Conservation (phyloP, 2,888 invertebrate species). For the Minunthozetes semirufus region DNA sequence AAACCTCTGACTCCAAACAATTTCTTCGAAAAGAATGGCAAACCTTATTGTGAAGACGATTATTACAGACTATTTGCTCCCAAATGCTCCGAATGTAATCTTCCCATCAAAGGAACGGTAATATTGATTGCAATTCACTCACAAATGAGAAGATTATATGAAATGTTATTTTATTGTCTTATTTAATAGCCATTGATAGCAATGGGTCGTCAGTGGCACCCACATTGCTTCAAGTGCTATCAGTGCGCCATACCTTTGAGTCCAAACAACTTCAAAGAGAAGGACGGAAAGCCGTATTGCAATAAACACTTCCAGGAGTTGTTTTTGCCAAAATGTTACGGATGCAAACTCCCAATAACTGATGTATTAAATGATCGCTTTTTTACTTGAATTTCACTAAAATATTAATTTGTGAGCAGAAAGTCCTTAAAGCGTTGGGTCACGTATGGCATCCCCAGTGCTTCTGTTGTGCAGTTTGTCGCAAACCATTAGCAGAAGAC, state of each 20-base stretch:
- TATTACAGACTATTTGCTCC: conserved; percentile 96
- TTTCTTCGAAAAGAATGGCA: conserved; percentile 95
- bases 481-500: conserved; percentile 88
- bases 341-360: conserved; percentile 96
- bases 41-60: conserved; percentile 96
- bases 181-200: neutral
- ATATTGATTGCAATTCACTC: no score
- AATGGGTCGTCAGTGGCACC: conserved; percentile 64
- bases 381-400: no score
- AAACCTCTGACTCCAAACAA: conserved; percentile 94
- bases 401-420: conserved; percentile 58
- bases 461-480: conserved; percentile 98
- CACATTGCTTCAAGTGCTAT: conserved; percentile 97
- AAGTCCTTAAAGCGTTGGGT: conserved; percentile 94
- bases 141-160: no score
- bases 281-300: conserved; percentile 94
- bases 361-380: no score
- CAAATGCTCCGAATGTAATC: conserved; percentile 96
- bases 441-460: conserved; percentile 99
- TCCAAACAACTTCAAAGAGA: conserved; percentile 96
- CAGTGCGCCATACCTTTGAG: conserved; percentile 95
- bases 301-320: conserved; percentile 94
- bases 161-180: neutral
- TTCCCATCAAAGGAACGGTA: conserved; percentile 61
- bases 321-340: conserved; percentile 96